Base-by-base conservation (phyloP, 2,888 invertebrate genomes). In the Taphrorychus bicolor region DNA sequence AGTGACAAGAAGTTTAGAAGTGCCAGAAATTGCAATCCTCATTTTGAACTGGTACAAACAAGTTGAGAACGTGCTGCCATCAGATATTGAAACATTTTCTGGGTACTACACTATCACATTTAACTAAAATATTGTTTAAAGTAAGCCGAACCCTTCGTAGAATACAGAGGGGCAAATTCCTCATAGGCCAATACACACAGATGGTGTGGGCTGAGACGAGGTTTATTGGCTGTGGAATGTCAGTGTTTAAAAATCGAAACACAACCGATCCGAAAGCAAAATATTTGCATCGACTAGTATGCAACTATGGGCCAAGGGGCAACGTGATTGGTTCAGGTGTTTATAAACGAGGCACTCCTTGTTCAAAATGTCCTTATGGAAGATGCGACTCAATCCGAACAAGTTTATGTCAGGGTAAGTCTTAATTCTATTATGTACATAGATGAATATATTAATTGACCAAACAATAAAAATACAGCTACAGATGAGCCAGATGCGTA, bases 11-110 rank as follows among this genome's bases (percentile, higher is more conserved):
- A 66, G 63, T 7, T 17, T 48, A 2, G 69, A 70, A 7, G 45
- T 73, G 18, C 72, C 75, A 23, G 74, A 74, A 62, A 53, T 75
- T n/a, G 73, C 71, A 5, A 62, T 72, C 45, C 64, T 75, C n/a
- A 71, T 75, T 24, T 59, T 74, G 59, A 74, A 72, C 54, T 76
- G 75, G 75, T 74, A 73, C 22, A 72, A 76, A 41, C 74, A 75
- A 73, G 73, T 75, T n/a, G 54, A 57, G 7, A 66, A 73, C 51
- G 70, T 75, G 5, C 69, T 73, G 56, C 72, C 74, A 16, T 70
- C 73, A 4, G 74, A 73, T 62, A 59, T 75, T 53, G 66, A 72
- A 17, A 59, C 66, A 21, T 75, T 75, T 56, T 59, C 70, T 18
- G 74, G 73, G 75, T 75, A 72, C 45, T 45, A 45, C 17, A 45